Percentiles rank a stretch among this genome's conserved stretches.
These are phyloP conservation scores for Eleutherodactylus coqui DNA, from an alignment of 2,797 vertebrate genomes.

Conservation along the genomic window DNA sequence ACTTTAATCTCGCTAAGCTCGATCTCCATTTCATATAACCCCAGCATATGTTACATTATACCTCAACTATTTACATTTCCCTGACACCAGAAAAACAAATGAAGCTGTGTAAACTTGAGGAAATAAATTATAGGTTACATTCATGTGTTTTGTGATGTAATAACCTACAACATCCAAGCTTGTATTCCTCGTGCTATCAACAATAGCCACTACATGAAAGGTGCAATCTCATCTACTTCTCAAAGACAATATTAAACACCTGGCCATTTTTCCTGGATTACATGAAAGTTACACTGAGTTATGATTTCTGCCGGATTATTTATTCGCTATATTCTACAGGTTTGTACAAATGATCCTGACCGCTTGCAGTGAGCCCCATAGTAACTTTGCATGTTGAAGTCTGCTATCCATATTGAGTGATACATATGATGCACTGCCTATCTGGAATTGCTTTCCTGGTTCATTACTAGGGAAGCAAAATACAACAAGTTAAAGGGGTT, in stretches of 20 bases:
- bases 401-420: not conserved
- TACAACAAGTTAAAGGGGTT: not conserved
- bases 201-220: constrained; percentile 14
- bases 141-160: constrained; percentile 33
- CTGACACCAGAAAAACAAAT: constrained; percentile 51
- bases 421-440: not conserved
- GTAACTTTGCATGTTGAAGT: not conserved
- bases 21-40: constrained; percentile 51
- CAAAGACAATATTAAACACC: constrained; percentile 1
- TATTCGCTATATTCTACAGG: not conserved
- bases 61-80: constrained; percentile 52
- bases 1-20: constrained; percentile 54
- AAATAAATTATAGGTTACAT: constrained; percentile 29
- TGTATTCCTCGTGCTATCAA: constrained; percentile 4
- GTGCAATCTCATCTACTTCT: not conserved
- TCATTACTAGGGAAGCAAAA: not conserved
- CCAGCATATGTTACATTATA: constrained; percentile 56
- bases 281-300: not conserved
- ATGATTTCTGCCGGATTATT: not conserved
- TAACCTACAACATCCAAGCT: constrained; percentile 32
- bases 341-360: not conserved
- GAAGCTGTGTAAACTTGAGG: constrained; percentile 53
- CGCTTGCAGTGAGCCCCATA: not conserved
- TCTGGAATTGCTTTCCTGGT: not conserved
- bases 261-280: not conserved